A percentile compares a stretch with the other conserved stretches of the same genome.
These are phyloP conservation scores for Microchirus variegatus DNA, from an alignment of 2,797 vertebrate genomes.

Conservation along the genomic window DNA sequence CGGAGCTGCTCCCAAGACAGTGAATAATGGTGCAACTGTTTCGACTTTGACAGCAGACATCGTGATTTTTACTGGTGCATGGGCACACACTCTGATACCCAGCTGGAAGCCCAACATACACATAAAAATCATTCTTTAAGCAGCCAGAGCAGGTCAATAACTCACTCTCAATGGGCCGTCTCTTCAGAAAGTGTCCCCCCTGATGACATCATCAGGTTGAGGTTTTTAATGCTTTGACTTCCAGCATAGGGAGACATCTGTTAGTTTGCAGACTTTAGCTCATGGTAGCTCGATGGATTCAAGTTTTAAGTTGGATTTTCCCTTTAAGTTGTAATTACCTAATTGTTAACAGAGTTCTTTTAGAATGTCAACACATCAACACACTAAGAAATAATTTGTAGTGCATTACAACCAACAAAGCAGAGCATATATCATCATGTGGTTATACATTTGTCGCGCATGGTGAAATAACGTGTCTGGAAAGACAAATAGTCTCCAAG, in stretches of 20 bases:
- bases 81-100: slow-evolving; percentile 43
- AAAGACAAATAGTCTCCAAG: too few species aligned
- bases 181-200: slow-evolving; percentile 36
- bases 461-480: slow-evolving; percentile 5
- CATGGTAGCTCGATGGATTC: slow-evolving; percentile 5
- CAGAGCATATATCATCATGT: background rate
- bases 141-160: slow-evolving; percentile 60
- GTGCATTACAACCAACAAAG: background rate
- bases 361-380: background rate
- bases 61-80: slow-evolving; percentile 45
- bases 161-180: slow-evolving; percentile 62
- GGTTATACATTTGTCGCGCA: background rate
- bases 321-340: background rate
- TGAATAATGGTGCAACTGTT: slow-evolving; percentile 63
- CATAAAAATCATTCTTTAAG: slow-evolving; percentile 51
- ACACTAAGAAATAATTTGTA: background rate
- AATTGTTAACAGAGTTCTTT: background rate
- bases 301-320: slow-evolving; percentile 3
- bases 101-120: slow-evolving; percentile 63
- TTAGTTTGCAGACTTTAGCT: slow-evolving; percentile 41
- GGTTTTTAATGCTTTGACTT: slow-evolving; percentile 60
- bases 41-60: slow-evolving; percentile 41
- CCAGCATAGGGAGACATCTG: slow-evolving; percentile 49
- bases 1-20: slow-evolving; percentile 49
- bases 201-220: slow-evolving; percentile 57